Percentiles rank a stretch among this genome's conserved stretches.
Conservation (phyloP, 2,113 vertebrate genomes). For the Mellivora capensis region DNA sequence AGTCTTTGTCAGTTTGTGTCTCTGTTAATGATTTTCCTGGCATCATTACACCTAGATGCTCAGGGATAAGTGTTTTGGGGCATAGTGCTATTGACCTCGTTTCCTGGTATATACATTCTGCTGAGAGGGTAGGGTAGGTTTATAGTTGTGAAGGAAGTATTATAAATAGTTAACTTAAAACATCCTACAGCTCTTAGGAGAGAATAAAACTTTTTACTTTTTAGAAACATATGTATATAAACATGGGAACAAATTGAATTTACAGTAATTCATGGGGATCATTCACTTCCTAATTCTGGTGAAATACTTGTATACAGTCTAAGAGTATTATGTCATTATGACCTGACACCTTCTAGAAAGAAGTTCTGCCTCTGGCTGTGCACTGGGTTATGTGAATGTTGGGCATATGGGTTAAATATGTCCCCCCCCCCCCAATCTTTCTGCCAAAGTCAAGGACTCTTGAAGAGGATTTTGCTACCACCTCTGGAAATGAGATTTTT, state of each 20-base stretch:
- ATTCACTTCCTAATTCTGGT: slow-evolving; percentile 16
- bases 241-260: not conserved
- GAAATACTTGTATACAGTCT: not conserved
- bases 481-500: not conserved
- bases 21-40: not conserved
- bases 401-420: not conserved
- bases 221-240: not conserved
- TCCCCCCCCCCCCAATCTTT: not conserved
- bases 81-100: not conserved
- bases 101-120: not conserved
- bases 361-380: not conserved
- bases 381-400: not conserved
- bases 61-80: not conserved
- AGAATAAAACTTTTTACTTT: not conserved
- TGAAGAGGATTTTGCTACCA: not conserved
- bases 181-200: not conserved
- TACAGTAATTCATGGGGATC: not conserved
- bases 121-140: not conserved
- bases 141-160: not conserved
- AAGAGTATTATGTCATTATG: not conserved
- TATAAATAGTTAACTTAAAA: not conserved
- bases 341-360: not conserved
- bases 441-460: not conserved
- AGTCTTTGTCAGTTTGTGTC: not conserved
- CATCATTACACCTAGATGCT: not conserved